Base-by-base conservation (phyloP, 2,113 vertebrate genomes). In the Piliocolobus tephrosceles region DNA sequence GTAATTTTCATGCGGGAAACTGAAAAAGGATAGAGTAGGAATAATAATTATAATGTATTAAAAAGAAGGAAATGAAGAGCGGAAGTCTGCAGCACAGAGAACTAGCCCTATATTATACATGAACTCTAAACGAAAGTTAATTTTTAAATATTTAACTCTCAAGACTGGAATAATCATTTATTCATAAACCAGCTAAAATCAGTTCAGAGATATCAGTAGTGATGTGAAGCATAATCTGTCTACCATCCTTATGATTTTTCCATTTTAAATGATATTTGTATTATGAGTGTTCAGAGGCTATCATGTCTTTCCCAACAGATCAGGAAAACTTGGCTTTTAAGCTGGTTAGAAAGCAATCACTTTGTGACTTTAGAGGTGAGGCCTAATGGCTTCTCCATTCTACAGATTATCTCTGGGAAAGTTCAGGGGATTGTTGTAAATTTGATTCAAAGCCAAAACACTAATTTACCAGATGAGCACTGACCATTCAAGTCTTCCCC, bases 11-110 rank as follows among this genome's bases (percentile, higher is more conserved):
- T 97, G 86, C 96, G 96, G 94, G 94, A 97, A 97, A 89, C 98
- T 98, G 94, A 81, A 94, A 98, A 98, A 97, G n/a, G 94, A 97
- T 30, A 95, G 95, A 76, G 90, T 76, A 68, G 98, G 68, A 98
- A 97, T 35, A 95, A 82, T 6, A 35, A 85, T 89, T 95, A 92
- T 2, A 52, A 90, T 23, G 45, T 72, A 81, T n/a, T 96, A 80
- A 80, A 79, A 96, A 52, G 66, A 43, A 11, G 3, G 86, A 98
- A 85, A 98, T 83, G 40, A 98, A 96, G 6, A 16, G 90, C 18
- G 17, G 89, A 92, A 96, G 76, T 68, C 47, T 38, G 47, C 6
- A 87, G 25, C 45, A 88, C 6, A 11, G 95, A 97, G 96, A 81
- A 97, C 22, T 38, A 88, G 91, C 76, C 57, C 66, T 97, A 57